phyloP scores from a whole-genome alignment of 2,113 vertebrate genomes.

The Mola mola region DNA sequence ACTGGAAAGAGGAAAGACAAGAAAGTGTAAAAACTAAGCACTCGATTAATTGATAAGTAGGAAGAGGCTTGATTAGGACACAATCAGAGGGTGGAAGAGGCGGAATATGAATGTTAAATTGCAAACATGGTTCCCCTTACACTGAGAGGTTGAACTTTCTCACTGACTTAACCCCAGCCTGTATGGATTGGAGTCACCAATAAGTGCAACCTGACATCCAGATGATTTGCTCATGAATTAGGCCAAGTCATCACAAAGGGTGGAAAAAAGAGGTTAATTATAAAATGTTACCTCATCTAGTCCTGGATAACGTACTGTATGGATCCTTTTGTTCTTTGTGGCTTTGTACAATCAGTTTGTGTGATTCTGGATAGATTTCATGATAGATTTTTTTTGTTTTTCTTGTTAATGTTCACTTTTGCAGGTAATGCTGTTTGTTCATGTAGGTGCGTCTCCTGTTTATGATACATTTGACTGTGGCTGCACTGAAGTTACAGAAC shows the following conservation, averaged over 20 bases:
- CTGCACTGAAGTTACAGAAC: neutral
- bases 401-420: neutral
- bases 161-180: constrained; percentile 20
- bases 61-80: constrained; percentile 43
- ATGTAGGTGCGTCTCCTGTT: too few species aligned
- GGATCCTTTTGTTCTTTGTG: constrained; percentile 26
- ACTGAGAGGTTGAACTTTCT: constrained; percentile 22
- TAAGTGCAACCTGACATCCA: constrained; percentile 42
- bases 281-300: constrained; percentile 47
- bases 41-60: constrained; percentile 40
- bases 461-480: too few species aligned
- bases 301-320: constrained; percentile 32
- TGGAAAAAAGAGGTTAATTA: constrained; percentile 52
- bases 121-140: constrained; percentile 32
- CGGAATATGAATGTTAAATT: constrained; percentile 33
- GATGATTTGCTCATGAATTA: constrained; percentile 63
- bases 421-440: neutral
- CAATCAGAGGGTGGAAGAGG: constrained; percentile 38
- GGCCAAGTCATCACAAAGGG: constrained; percentile 47
- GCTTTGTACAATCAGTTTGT: constrained; percentile 13
- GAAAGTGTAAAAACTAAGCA: too few species aligned
- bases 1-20: too few species aligned
- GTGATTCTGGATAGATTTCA: neutral
- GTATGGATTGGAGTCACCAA: constrained; percentile 50
- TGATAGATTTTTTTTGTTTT: neutral